Conservation (phyloP, 30 jellyfish, hydroid and myxozoan species). For the Nemopilema nomurai region DNA sequence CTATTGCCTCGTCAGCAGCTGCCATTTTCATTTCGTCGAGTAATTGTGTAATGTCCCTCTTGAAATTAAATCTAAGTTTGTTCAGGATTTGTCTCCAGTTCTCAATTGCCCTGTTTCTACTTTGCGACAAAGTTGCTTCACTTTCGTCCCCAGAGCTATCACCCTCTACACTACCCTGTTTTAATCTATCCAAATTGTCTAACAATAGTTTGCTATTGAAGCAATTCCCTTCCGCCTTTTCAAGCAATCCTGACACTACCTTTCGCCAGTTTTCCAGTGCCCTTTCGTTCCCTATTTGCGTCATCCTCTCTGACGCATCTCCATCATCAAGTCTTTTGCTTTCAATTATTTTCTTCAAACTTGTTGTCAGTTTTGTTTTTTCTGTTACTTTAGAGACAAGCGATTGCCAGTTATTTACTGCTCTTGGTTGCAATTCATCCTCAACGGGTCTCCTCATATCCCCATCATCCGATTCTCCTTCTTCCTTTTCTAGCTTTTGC, state of each 20-base stretch:
- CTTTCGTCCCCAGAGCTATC: neutral
- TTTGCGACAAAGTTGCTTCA: neutral
- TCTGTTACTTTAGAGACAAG: conserved; percentile 5
- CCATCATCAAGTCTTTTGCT: neutral
- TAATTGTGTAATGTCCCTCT: neutral
- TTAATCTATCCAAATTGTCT: neutral
- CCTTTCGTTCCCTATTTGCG: neutral
- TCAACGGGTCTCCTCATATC: too few relatives aligned
- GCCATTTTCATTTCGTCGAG: neutral
- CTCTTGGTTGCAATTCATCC: neutral
- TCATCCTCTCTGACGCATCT: neutral
- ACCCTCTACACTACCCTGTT: neutral
- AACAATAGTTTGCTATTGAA: neutral
- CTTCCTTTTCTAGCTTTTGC: neutral
- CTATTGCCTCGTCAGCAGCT: neutral
- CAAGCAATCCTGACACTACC: conserved; percentile 1
- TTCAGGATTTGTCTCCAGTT: conserved; percentile 21
- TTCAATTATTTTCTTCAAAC: neutral
- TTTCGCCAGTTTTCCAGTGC: neutral
- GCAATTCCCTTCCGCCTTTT: neutral
- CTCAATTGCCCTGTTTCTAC: neutral
- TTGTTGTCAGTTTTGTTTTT: neutral
- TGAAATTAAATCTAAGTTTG: neutral
- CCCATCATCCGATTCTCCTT: too few relatives aligned
- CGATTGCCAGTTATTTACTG: conserved; percentile 19